These are phyloP conservation scores for Falco punctatus DNA, from an alignment of 2,113 vertebrate genomes.

Conservation along the genomic window DNA sequence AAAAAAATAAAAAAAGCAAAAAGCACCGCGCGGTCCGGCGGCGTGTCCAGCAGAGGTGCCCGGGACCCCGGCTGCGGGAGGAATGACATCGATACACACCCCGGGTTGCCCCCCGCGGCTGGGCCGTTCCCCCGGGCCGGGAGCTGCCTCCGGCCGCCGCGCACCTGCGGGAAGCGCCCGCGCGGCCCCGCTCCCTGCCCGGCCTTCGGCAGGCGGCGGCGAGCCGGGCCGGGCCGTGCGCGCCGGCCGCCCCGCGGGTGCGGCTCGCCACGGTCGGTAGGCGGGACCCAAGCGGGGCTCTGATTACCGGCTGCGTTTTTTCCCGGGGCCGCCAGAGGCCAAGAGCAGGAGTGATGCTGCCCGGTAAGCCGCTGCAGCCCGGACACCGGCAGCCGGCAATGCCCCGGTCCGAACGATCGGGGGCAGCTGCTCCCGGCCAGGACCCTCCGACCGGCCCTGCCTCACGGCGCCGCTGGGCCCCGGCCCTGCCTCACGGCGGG, in stretches of 20 bases:
- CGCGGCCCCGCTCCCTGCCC: too few relatives aligned
- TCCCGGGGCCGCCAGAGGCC: slow-evolving; percentile 37
- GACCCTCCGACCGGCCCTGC: too few relatives aligned
- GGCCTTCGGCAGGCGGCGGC: neutral
- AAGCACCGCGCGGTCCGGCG: fast-evolving
- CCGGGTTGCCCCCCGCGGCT: too few relatives aligned
- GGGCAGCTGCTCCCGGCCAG: neutral
- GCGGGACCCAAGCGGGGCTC: slow-evolving; percentile 36
- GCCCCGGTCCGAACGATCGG: too few relatives aligned
- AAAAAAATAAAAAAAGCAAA: too few relatives aligned
- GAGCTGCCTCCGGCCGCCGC: neutral
- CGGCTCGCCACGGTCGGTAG: neutral
- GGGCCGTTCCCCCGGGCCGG: too few relatives aligned
- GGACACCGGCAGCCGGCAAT: neutral
- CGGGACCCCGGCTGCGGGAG: neutral
- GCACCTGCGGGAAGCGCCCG: slow-evolving; percentile 18
- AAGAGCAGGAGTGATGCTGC: too few relatives aligned
- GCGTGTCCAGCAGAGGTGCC: neutral
- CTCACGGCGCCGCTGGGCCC: too few relatives aligned
- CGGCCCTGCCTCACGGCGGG: too few relatives aligned
- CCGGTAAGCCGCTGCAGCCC: neutral
- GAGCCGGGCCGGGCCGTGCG: too few relatives aligned
- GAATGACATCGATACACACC: too few relatives aligned
- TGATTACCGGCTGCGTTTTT: slow-evolving; percentile 37
- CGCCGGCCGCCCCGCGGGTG: too few relatives aligned